phyloP scores from a whole-genome alignment of 2,888 invertebrate genomes.

The Napeogenes inachia region DNA sequence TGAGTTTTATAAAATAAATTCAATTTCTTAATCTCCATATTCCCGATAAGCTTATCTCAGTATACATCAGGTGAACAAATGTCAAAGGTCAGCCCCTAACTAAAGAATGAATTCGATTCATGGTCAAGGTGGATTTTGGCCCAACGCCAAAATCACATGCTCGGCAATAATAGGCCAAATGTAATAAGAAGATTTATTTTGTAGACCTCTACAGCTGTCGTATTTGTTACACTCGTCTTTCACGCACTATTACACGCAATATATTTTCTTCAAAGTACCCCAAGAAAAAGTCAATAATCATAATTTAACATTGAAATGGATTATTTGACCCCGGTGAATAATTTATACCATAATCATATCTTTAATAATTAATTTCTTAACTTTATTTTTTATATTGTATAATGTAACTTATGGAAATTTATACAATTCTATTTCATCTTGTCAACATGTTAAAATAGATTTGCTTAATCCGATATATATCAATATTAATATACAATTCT shows the following conservation, averaged over 20 bases:
- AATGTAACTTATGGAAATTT: too few relatives aligned
- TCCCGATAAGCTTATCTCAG: neutral
- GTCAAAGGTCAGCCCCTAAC: conserved; percentile 19
- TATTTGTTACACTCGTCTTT: conserved; percentile 14
- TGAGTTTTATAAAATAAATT: neutral
- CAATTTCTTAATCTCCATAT: conserved; percentile 1
- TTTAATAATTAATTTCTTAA: too few relatives aligned
- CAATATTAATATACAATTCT: conserved; percentile 15
- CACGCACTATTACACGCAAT: conserved; percentile 9
- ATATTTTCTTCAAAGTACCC: conserved; percentile 7
- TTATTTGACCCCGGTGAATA: too few relatives aligned
- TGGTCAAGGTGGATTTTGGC: conserved; percentile 28
- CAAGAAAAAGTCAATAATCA: neutral
- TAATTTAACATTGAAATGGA: neutral
- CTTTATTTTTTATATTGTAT: too few relatives aligned
- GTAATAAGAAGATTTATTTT: conserved; percentile 23
- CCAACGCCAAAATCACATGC: conserved; percentile 19
- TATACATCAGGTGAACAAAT: conserved; percentile 13
- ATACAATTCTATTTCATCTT: too few relatives aligned
- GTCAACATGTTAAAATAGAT: neutral
- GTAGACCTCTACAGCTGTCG: conserved; percentile 14
- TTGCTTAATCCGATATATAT: conserved; percentile 8
- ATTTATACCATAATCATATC: too few relatives aligned
- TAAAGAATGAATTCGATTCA: conserved; percentile 25
- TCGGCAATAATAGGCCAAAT: conserved; percentile 26